Base-by-base conservation (phyloP, 2,888 invertebrate genomes). In the Pogonocherus hispidulus region DNA sequence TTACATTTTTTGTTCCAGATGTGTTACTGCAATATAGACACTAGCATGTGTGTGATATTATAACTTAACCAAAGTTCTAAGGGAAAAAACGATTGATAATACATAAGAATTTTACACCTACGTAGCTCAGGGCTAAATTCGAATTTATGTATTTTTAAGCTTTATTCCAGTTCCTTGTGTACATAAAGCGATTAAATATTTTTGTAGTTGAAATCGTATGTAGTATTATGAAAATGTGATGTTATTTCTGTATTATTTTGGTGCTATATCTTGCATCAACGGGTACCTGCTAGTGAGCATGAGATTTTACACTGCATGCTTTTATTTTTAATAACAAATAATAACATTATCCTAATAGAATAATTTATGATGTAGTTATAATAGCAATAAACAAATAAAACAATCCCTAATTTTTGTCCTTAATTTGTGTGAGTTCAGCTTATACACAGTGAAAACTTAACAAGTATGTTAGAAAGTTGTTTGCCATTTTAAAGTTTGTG, bases 1-100 rank as follows among this genome's bases (percentile, higher is more conserved):
- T 67, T 66, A 41, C 23, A 55, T 52, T 59, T 72, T 70, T 67
- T 76, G 75, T 77, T 77, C 63, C 69, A 78, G 76, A 66, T 69
- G 54, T 67, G 66, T 68, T 74, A 18, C 56, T 56, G 41, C 57
- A 22, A 22, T 59, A 19, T 59, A 47, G 47, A 59, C 35, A 35
- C 16, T 59, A 47, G 59, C 59, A 59, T 44, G 32, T 59, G 59
- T 59, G 59, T 59, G 59, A 59, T 59, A 59, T 59, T 54, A 60
- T 20, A 46, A 62, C 54, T 59, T 54, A 59, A 49, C 60, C 66
- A 62, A 66, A 62, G 66, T 46, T 52, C 54, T 46, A 37, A 62
- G 32, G 59, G 47, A 57, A 46, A 59, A 47, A 59, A 14, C 14
- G 19, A 22, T 19, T 18, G 55, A n/a, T n/a, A 55, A 41, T 55